phyloP scores from a whole-genome alignment of 2,888 invertebrate genomes.

The Euplexia lucipara region DNA sequence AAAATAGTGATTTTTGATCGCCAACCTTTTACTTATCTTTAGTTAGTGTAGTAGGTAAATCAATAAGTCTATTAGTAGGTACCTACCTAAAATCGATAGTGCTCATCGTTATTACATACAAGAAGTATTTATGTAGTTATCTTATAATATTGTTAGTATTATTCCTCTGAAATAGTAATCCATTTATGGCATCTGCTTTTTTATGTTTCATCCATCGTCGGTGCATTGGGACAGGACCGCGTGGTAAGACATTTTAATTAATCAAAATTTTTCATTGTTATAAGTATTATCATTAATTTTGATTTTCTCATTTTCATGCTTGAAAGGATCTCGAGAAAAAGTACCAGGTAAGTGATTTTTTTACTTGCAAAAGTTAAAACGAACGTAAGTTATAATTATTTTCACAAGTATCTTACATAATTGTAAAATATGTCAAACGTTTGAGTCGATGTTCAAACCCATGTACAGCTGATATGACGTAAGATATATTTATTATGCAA shows the following conservation, averaged over 20 bases:
- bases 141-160: neutral
- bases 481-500: neutral
- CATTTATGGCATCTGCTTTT: conserved; percentile 36
- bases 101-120: neutral
- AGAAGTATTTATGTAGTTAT: neutral
- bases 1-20: neutral
- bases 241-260: conserved; percentile 50
- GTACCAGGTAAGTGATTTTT: conserved; percentile 80
- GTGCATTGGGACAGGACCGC: conserved; percentile 50
- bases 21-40: no score
- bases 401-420: neutral
- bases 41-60: no score
- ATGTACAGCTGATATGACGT: neutral
- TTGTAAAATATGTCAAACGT: neutral
- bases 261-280: conserved; percentile 19
- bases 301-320: conserved; percentile 72
- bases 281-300: conserved; percentile 53
- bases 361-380: neutral
- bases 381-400: neutral
- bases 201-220: conserved; percentile 58
- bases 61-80: no score
- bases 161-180: no score
- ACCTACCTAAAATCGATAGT: neutral
- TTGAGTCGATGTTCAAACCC: neutral
- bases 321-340: conserved; percentile 87